Evolutionary conservation across 2,888 invertebrate genomes (phyloP).

Genomic region (Campaea margaritaria): DNA sequence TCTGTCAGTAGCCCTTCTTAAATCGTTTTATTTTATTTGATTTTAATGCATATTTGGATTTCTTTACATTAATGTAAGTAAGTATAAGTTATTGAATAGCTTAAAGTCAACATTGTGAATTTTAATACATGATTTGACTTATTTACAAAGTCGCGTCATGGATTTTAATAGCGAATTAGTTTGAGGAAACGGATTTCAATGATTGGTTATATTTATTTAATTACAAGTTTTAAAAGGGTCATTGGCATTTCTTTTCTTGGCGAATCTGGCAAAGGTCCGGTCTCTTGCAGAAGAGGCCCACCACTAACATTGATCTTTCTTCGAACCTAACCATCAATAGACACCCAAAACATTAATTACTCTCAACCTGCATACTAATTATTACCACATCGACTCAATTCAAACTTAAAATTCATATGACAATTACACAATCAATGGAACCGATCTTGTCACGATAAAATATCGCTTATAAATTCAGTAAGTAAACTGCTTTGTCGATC

Average conservation of each 20-base stretch:
- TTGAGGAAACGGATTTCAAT: slow-evolving; percentile 8
- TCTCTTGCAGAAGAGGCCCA: too few species aligned
- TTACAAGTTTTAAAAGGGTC: not conserved
- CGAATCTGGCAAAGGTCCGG: too few species aligned
- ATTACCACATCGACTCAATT: slow-evolving; percentile 31
- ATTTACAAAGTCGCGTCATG: slow-evolving; percentile 5
- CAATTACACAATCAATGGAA: slow-evolving; percentile 41
- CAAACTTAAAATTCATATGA: slow-evolving; percentile 32
- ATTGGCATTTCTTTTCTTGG: not conserved
- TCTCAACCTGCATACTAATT: not conserved
- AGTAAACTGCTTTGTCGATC: slow-evolving; percentile 46
- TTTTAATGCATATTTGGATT: slow-evolving; percentile 15
- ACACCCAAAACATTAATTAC: not conserved
- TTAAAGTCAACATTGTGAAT: slow-evolving; percentile 10
- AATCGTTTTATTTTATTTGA: slow-evolving; percentile 20
- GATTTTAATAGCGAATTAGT: slow-evolving; percentile 9
- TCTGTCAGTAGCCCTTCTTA: slow-evolving; percentile 22
- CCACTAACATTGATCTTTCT: not conserved
- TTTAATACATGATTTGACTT: not conserved
- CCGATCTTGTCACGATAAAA: slow-evolving; percentile 54
- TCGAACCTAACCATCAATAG: not conserved
- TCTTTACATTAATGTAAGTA: slow-evolving; percentile 1
- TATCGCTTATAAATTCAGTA: slow-evolving; percentile 60
- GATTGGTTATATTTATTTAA: not conserved
- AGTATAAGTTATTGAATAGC: slow-evolving; percentile 14